Evolutionary conservation across 2,888 invertebrate genomes (phyloP), one percentile per base, ranked within the genome.

Genomic region (Apamea monoglypha): DNA sequence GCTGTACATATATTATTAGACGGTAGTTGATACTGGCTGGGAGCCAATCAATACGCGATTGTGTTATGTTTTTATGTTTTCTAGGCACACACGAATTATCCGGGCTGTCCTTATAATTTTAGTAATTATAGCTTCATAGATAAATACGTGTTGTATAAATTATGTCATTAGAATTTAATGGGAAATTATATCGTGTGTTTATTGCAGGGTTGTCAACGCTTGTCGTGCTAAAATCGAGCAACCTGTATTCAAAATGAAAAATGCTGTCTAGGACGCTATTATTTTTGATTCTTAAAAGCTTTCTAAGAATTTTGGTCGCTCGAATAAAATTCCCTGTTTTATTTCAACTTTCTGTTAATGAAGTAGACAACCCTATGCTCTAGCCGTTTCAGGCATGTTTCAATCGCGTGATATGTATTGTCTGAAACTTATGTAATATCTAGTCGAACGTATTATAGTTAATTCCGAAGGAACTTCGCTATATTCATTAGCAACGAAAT

Each of bases 41-140:
- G 12, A 18, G 89, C 89, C 89, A 89, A 90, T 89, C 89, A 81
- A 89, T 89, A 89, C 78, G 76, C 74, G 66, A 90, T 89, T 90
- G 90, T 89, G 68, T 83, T 85, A 70, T 82, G 81, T 81, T 88
- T 83, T 89, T 80, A 80, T 69, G 73, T 81, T 64, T n/a, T 36
- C 80, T 82, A 86, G 69, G 66, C 82, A 64, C 75, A 70, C 68
- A 53, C 47, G 53, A 79, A 80, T 84, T 80, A 76, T 32, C 78
- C 72, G 29, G 12, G 73, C 78, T 78, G 83, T 83, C 87, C 72
- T 63, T 72, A 66, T 56, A 78, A 64, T 50, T 78, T 64, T 32
- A 44, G 2, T 78, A 68, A 74, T 85, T 81, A 75, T 67, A 67
- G n/a, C 16, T 25, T 36, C 2, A 29, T 61, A 16, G 10, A 64